Conservation (phyloP, 2,888 invertebrate species). For the Rhagophthalmus giganteus region DNA sequence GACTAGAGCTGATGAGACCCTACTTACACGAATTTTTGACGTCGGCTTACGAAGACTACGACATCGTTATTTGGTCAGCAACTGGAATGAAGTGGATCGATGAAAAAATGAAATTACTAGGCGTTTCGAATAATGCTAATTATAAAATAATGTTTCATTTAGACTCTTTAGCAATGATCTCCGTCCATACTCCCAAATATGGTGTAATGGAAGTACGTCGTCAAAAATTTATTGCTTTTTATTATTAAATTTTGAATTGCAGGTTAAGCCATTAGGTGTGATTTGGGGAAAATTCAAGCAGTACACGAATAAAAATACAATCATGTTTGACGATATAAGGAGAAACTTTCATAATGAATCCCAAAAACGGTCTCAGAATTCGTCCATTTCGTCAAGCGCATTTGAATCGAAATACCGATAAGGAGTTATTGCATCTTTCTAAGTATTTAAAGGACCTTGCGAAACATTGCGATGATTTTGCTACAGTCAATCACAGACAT, state of each 20-base stretch:
- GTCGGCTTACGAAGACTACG: slow-evolving; percentile 85
- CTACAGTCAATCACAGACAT: slow-evolving; percentile 81
- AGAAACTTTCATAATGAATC: slow-evolving; percentile 98
- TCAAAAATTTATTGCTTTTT: neutral
- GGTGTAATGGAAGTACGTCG: slow-evolving; percentile 84
- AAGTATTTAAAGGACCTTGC: slow-evolving; percentile 85
- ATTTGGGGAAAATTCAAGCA: slow-evolving; percentile 95
- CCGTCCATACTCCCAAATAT: slow-evolving; percentile 86
- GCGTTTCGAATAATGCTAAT: slow-evolving; percentile 77
- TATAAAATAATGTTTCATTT: slow-evolving; percentile 93
- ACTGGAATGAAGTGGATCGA: slow-evolving; percentile 99
- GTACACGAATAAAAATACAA: slow-evolving; percentile 88
- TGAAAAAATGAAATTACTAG: slow-evolving; percentile 92
- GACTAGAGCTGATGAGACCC: slow-evolving; percentile 88
- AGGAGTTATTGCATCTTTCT: slow-evolving; percentile 78
- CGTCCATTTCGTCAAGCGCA: slow-evolving; percentile 91
- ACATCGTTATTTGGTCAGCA: slow-evolving; percentile 98
- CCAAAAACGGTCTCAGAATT: slow-evolving; percentile 88
- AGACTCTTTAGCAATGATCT: slow-evolving; percentile 93
- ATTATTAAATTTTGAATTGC: slow-evolving; percentile 34
- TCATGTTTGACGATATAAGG: slow-evolving; percentile 96
- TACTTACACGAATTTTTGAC: slow-evolving; percentile 92
- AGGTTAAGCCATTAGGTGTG: slow-evolving; percentile 93
- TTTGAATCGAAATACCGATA: slow-evolving; percentile 79
- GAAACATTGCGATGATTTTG: slow-evolving; percentile 77